phyloP scores from a whole-genome alignment of 2,888 invertebrate genomes.

The Pocota personata region DNA sequence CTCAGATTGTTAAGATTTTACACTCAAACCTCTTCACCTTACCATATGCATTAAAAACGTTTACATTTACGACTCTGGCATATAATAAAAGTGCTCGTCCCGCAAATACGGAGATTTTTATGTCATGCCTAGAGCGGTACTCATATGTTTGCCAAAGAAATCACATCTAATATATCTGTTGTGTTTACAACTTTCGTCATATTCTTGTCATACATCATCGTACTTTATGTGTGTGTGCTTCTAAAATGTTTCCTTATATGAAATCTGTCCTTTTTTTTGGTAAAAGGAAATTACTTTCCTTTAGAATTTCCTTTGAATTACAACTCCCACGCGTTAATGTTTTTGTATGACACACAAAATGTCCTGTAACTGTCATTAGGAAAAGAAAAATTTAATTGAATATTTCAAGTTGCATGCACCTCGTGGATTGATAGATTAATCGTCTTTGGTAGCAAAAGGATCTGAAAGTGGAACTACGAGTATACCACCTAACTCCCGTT shows the following conservation, averaged over 20 bases:
- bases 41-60: conserved; percentile 6
- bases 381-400: conserved; percentile 33
- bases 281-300: conserved; percentile 47
- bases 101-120: not conserved
- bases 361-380: conserved; percentile 6
- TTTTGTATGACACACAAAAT: not conserved
- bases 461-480: not conserved
- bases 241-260: not conserved
- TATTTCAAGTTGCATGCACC: conserved; percentile 7
- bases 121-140: not conserved
- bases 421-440: not conserved
- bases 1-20: conserved; percentile 20
- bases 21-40: not conserved
- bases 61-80: conserved; percentile 24
- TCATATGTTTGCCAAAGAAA: conserved; percentile 18
- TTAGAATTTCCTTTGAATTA: conserved; percentile 36
- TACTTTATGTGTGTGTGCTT: not conserved
- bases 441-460: too few relatives aligned
- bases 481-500: not conserved
- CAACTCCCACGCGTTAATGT: not conserved
- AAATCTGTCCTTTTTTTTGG: not conserved
- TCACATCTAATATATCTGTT: conserved; percentile 35
- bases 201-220: not conserved
- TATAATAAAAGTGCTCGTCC: not conserved
- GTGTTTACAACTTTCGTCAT: conserved; percentile 50